A percentile compares a stretch with the other conserved stretches of the same genome.
Evolutionary conservation across 1,140 invertebrate species (phyloP).

Genomic region (Papilio glaucus): DNA sequence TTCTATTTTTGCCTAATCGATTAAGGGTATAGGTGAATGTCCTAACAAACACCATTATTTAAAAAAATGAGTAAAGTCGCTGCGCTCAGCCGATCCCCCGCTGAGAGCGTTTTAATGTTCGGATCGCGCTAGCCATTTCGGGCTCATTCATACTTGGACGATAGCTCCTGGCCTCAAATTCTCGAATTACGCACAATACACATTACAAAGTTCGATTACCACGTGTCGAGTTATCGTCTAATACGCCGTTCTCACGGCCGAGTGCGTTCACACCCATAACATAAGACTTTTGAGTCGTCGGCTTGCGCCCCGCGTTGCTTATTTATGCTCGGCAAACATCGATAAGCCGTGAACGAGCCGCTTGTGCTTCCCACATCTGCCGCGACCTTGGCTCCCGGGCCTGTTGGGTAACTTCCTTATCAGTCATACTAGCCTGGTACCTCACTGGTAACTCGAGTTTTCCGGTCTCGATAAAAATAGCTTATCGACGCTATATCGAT

Average conservation of each 20-base stretch:
- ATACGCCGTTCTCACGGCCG: constrained; percentile 51
- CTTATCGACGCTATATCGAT: constrained; percentile 55
- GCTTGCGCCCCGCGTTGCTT: constrained; percentile 58
- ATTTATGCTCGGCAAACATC: constrained; percentile 73
- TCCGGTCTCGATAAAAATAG: constrained; percentile 73
- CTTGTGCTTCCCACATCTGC: constrained; percentile 81
- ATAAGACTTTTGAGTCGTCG: constrained; percentile 50
- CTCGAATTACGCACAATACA: constrained; percentile 9
- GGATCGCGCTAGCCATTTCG: neutral
- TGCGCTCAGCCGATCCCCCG: neutral
- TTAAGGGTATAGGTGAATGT: constrained; percentile 57
- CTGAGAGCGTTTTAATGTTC: neutral
- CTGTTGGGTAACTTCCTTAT: constrained; percentile 77
- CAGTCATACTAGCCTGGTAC: constrained; percentile 70
- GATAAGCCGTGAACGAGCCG: constrained; percentile 75
- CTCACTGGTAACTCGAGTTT: constrained; percentile 71
- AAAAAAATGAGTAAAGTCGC: constrained; percentile 3
- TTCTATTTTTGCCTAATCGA: constrained; percentile 56
- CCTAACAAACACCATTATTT: neutral
- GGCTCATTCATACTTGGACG: constrained; percentile 5
- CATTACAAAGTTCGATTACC: constrained; percentile 47
- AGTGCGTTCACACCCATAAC: constrained; percentile 74
- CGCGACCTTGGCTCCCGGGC: constrained; percentile 74
- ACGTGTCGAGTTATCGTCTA: constrained; percentile 64
- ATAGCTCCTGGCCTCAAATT: constrained; percentile 5